Conservation (phyloP, 2,888 invertebrate genomes). For the Rhagonycha fulva region DNA sequence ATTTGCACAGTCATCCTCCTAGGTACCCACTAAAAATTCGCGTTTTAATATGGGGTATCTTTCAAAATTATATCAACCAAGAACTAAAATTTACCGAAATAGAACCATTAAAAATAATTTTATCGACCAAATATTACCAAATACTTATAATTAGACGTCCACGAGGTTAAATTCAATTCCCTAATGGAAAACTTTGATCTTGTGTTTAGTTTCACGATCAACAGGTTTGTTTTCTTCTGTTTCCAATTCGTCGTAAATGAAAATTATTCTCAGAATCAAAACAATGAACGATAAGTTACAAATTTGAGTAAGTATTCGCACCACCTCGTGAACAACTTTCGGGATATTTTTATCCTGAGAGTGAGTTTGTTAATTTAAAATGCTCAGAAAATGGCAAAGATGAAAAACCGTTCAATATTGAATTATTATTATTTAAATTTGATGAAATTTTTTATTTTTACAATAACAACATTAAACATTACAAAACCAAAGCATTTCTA, state of each 20-base stretch:
- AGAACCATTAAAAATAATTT: not conserved
- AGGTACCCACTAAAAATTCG: not conserved
- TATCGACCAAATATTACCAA: not conserved
- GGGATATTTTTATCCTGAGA: no score
- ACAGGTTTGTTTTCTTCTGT: not conserved
- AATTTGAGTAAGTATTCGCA: not conserved
- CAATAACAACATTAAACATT: not conserved
- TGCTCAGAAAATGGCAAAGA: no score
- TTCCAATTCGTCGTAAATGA: not conserved
- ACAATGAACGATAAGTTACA: not conserved
- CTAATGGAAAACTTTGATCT: not conserved
- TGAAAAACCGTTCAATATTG: no score
- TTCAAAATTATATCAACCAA: not conserved
- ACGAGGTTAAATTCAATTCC: not conserved
- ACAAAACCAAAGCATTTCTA: not conserved
- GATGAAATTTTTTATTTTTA: no score
- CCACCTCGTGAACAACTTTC: no score
- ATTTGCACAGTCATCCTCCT: constrained; percentile 20
- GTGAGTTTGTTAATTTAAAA: no score
- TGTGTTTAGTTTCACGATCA: not conserved
- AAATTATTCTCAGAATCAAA: not conserved
- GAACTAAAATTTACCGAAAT: not conserved
- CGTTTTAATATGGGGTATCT: not conserved
- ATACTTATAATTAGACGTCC: not conserved
- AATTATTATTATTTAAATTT: no score